Percentiles rank a stretch among this genome's conserved stretches.
Conservation (phyloP, 2,888 invertebrate species). For the Oeneis ivallda region DNA sequence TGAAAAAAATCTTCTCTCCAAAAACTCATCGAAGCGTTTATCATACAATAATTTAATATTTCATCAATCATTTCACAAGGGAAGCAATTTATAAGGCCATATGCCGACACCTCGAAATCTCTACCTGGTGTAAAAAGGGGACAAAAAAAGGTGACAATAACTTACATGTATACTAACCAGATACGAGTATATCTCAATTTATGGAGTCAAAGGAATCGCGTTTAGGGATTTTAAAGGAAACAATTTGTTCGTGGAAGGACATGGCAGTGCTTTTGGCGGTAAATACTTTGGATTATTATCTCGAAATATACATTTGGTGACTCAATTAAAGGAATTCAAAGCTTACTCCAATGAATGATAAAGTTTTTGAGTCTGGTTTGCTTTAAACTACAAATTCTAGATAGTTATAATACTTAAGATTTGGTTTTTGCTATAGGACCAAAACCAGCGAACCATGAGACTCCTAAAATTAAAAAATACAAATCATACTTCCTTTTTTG, state of each 20-base stretch:
- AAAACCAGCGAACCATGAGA: no score
- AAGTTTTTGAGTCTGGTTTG: not conserved
- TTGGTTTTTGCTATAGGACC: no score
- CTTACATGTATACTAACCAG: constrained; percentile 65
- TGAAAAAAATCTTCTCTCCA: constrained; percentile 49
- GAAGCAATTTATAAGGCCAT: constrained; percentile 65
- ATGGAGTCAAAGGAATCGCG: constrained; percentile 50
- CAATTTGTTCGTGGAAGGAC: constrained; percentile 56
- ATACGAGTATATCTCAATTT: constrained; percentile 68
- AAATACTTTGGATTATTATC: constrained; percentile 52
- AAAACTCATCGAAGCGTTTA: constrained; percentile 57
- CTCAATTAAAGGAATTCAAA: not conserved
- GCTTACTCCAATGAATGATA: not conserved
- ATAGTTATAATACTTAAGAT: not conserved
- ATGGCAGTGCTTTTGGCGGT: constrained; percentile 45
- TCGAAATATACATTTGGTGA: constrained; percentile 49
- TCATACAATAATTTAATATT: constrained; percentile 62
- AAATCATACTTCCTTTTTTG: no score
- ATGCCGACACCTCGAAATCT: constrained; percentile 55
- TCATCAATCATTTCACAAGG: constrained; percentile 70
- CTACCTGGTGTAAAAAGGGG: constrained; percentile 62
- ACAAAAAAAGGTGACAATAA: constrained; percentile 73
- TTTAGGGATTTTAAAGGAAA: constrained; percentile 32
- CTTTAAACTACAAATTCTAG: not conserved
- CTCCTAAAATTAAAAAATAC: not conserved